Percentiles rank a stretch among this genome's conserved stretches.
phyloP scores from a whole-genome alignment of 2,797 vertebrate genomes.

The Synaphobranchus kaupii region DNA sequence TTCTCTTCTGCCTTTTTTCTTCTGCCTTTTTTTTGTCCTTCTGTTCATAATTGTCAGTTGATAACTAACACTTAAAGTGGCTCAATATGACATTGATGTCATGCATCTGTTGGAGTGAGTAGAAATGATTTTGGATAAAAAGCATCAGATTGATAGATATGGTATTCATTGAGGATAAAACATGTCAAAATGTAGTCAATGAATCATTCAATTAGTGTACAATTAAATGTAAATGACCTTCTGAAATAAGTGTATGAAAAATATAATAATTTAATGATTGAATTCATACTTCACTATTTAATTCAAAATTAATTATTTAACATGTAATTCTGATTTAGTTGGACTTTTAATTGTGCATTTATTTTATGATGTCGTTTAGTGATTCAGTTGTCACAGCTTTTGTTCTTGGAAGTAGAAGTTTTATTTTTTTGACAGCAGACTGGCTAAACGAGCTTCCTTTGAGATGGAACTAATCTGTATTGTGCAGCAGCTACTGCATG shows the following conservation, averaged over 20 bases:
- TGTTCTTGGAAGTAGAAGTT: background rate
- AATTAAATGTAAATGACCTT: conserved; percentile 1
- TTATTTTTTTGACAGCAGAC: background rate
- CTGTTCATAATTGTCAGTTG: background rate
- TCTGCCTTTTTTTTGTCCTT: background rate
- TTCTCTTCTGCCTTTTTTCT: background rate
- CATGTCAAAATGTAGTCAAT: background rate
- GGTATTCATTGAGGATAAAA: background rate
- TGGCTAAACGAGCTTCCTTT: background rate
- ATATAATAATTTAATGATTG: background rate
- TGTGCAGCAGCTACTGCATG: background rate
- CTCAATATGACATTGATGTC: background rate
- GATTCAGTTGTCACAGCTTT: background rate
- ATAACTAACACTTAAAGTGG: background rate
- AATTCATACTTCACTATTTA: background rate
- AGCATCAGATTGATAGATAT: background rate
- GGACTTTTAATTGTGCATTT: background rate
- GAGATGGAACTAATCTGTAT: background rate
- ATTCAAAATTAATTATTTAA: background rate
- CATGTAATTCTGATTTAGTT: background rate
- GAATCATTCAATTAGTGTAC: background rate
- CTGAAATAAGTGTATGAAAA: background rate
- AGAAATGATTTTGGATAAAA: background rate
- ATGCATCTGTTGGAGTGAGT: background rate
- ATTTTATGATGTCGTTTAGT: background rate